Evolutionary conservation across 2,888 invertebrate genomes (phyloP).

Genomic region (Stenichneumon culpator): DNA sequence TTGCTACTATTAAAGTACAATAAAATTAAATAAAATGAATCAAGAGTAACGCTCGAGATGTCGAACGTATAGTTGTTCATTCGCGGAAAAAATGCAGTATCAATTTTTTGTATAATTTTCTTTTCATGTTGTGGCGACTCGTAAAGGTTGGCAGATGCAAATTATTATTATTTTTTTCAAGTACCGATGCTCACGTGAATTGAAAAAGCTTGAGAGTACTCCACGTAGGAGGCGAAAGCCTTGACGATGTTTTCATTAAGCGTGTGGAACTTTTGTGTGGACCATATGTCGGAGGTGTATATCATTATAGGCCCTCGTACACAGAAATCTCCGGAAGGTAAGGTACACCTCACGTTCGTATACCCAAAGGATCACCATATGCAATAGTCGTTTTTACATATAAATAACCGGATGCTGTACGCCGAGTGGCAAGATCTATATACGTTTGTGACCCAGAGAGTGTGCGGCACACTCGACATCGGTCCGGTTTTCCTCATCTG

Average conservation of each 20-base stretch:
- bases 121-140: not conserved
- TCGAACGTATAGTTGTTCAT: no score
- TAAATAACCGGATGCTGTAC: conserved; percentile 60
- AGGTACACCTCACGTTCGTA: conserved; percentile 39
- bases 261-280: not conserved
- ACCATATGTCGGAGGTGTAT: not conserved
- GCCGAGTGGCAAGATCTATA: conserved; percentile 7
- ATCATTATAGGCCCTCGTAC: conserved; percentile 13
- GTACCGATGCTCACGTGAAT: not conserved
- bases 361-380: conserved; percentile 63
- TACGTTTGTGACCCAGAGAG: not conserved
- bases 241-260: conserved; percentile 23
- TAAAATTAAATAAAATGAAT: no score
- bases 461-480: not conserved
- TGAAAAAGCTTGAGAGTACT: not conserved
- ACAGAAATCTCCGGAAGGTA: conserved; percentile 42
- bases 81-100: not conserved
- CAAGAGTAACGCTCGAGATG: no score
- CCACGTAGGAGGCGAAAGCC: not conserved
- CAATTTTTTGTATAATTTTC: not conserved
- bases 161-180: not conserved
- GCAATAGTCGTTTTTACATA: conserved; percentile 68
- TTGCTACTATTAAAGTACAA: no score
- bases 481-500: conserved; percentile 9
- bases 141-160: not conserved